Percentiles rank a stretch among this genome's conserved stretches.
phyloP scores from a whole-genome alignment of 2,888 invertebrate genomes.

The Parapristionchus giblindavisi region DNA sequence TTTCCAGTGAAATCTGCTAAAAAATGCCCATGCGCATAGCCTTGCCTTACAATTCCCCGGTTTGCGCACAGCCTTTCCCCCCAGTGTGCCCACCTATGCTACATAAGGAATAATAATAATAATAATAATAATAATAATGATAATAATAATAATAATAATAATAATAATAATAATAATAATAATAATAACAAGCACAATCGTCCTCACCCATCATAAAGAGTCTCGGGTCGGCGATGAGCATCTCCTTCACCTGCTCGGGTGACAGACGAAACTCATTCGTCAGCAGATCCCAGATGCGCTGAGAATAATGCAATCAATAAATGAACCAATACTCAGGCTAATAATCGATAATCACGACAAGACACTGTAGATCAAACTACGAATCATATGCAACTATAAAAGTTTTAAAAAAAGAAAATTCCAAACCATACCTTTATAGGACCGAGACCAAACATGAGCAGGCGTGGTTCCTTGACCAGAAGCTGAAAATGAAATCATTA shows the following conservation, averaged over 20 bases:
- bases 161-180: not conserved
- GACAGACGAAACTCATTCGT: conserved; percentile 44
- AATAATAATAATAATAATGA: too few species aligned
- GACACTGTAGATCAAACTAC: too few species aligned
- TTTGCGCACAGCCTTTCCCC: too few species aligned
- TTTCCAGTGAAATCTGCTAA: too few species aligned
- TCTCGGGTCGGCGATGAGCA: conserved; percentile 80
- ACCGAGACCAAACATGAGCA: conserved; percentile 64
- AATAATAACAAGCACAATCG: too few species aligned
- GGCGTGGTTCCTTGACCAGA: conserved; percentile 63
- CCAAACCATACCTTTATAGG: conserved; percentile 53
- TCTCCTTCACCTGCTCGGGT: conserved; percentile 74
- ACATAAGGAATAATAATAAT: too few species aligned
- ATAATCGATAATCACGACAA: too few species aligned
- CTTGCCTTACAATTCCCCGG: too few species aligned
- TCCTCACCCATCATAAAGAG: conserved; percentile 80
- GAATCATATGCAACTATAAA: too few species aligned
- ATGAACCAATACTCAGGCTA: too few species aligned
- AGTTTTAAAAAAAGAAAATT: conserved; percentile 4
- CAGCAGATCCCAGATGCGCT: conserved; percentile 56
- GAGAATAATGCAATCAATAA: conserved; percentile 4
- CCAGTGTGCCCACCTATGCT: too few species aligned
- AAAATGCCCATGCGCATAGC: too few species aligned
- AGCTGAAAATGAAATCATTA: conserved; percentile 35
- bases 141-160: not conserved